A percentile compares a stretch with the other conserved stretches of the same genome.
Evolutionary conservation across 2,888 invertebrate species (phyloP).

Genomic region (Tenthredo livida): DNA sequence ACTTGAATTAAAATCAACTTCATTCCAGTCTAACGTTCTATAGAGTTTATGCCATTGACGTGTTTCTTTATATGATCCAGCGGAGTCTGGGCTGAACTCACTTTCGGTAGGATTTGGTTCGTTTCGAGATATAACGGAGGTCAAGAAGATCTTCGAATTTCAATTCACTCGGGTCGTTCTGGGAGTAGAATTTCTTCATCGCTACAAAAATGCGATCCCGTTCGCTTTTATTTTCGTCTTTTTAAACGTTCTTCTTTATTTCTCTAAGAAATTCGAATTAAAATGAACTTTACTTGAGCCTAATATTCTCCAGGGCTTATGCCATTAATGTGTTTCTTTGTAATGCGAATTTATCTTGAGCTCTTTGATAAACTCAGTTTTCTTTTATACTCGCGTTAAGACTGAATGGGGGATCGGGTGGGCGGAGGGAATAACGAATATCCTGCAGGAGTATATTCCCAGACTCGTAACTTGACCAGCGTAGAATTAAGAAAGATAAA

Average conservation of each 20-base stretch:
- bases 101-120: neutral
- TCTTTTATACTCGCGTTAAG: constrained; percentile 18
- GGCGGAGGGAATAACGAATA: neutral
- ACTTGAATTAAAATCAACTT: constrained; percentile 5
- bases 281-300: constrained; percentile 20
- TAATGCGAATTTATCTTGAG: constrained; percentile 16
- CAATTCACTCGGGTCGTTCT: neutral
- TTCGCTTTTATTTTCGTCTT: neutral
- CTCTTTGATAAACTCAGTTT: constrained; percentile 20
- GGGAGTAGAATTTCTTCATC: neutral
- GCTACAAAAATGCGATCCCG: neutral
- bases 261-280: constrained; percentile 4
- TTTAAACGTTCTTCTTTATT: neutral
- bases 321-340: constrained; percentile 34
- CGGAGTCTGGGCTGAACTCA: neutral
- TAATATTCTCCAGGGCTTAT: constrained; percentile 20
- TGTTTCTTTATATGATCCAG: neutral
- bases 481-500: constrained; percentile 21
- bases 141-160: constrained; percentile 1
- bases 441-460: constrained; percentile 5
- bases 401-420: neutral
- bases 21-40: neutral
- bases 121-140: neutral
- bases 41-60: constrained; percentile 29
- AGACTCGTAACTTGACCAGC: constrained; percentile 46